Evolutionary conservation across 2,888 invertebrate genomes (phyloP).

Genomic region (Chrysina gloriosa): DNA sequence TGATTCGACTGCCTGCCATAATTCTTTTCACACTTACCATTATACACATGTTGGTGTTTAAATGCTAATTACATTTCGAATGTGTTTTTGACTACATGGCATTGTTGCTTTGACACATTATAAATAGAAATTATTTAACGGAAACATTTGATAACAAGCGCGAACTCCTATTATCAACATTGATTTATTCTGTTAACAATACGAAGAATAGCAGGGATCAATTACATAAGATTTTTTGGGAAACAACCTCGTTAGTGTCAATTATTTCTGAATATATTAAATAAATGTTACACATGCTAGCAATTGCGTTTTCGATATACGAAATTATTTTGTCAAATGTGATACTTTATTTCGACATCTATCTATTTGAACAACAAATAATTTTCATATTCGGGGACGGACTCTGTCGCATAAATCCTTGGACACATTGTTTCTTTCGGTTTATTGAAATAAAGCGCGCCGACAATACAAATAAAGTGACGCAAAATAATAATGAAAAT

Average conservation of each 20-base stretch:
- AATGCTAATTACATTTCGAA: slow-evolving; percentile 20
- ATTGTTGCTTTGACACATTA: slow-evolving; percentile 34
- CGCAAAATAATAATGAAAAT: background rate
- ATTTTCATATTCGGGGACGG: background rate
- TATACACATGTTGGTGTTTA: slow-evolving; percentile 15
- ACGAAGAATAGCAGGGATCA: slow-evolving; percentile 16
- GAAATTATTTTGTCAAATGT: slow-evolving; percentile 30
- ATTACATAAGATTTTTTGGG: slow-evolving; percentile 38
- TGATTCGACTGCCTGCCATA: slow-evolving; percentile 25
- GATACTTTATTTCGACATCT: slow-evolving; percentile 24
- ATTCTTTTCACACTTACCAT: slow-evolving; percentile 26
- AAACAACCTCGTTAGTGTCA: slow-evolving; percentile 27
- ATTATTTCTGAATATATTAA: slow-evolving; percentile 18
- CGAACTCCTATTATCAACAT: slow-evolving; percentile 33
- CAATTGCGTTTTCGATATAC: slow-evolving; percentile 14
- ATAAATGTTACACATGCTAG: slow-evolving; percentile 23
- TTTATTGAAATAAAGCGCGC: background rate
- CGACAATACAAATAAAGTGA: background rate
- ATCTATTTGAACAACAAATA: slow-evolving; percentile 7
- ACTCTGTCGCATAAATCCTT: background rate
- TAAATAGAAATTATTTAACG: slow-evolving; percentile 34
- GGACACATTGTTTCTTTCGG: background rate
- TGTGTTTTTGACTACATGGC: slow-evolving; percentile 28
- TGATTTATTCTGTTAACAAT: slow-evolving; percentile 25
- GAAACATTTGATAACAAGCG: slow-evolving; percentile 31